A percentile compares a stretch with the other conserved stretches of the same genome.
phyloP scores from a whole-genome alignment of 2,113 vertebrate genomes.

The Rhinichthys klamathensis region DNA sequence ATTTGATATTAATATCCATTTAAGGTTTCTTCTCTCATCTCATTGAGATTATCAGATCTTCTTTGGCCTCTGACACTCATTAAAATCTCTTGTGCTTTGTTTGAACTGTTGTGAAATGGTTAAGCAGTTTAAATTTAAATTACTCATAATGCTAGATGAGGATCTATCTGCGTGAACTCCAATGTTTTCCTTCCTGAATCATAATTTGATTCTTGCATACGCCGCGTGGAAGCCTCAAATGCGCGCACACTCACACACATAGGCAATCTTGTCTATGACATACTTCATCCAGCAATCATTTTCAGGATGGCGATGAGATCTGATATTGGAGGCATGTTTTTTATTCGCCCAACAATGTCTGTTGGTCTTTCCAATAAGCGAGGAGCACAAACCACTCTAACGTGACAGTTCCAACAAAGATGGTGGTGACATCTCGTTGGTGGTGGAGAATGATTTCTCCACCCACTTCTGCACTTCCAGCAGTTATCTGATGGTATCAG shows the following conservation, averaged over 20 bases:
- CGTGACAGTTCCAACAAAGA: constrained; percentile 62
- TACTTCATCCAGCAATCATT: constrained; percentile 57
- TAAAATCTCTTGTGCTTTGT: constrained; percentile 58
- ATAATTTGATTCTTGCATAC: constrained; percentile 17
- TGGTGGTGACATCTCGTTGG: constrained; percentile 54
- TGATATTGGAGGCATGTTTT: constrained; percentile 59
- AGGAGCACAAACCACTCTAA: constrained; percentile 60
- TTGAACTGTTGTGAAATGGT: constrained; percentile 48
- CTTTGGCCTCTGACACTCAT: constrained; percentile 62
- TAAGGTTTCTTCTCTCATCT: constrained; percentile 69
- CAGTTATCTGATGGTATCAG: constrained; percentile 60
- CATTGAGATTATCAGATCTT: constrained; percentile 71
- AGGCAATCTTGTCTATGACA: constrained; percentile 42
- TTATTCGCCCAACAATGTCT: constrained; percentile 56
- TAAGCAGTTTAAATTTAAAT: constrained; percentile 43
- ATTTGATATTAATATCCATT: constrained; percentile 83
- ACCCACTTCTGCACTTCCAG: constrained; percentile 57
- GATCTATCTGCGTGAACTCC: constrained; percentile 44
- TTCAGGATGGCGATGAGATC: constrained; percentile 54
- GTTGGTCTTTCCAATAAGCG: constrained; percentile 60
- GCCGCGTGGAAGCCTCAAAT: background rate
- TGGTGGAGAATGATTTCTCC: constrained; percentile 60
- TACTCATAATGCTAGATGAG: constrained; percentile 46
- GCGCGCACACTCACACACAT: constrained; percentile 15
- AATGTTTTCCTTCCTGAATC: constrained; percentile 37